Evolutionary conservation across 37 sponge, comb jelly and placozoan species (phyloP), one percentile per base, ranked within the genome.

Genomic region (Crambe crambe): DNA sequence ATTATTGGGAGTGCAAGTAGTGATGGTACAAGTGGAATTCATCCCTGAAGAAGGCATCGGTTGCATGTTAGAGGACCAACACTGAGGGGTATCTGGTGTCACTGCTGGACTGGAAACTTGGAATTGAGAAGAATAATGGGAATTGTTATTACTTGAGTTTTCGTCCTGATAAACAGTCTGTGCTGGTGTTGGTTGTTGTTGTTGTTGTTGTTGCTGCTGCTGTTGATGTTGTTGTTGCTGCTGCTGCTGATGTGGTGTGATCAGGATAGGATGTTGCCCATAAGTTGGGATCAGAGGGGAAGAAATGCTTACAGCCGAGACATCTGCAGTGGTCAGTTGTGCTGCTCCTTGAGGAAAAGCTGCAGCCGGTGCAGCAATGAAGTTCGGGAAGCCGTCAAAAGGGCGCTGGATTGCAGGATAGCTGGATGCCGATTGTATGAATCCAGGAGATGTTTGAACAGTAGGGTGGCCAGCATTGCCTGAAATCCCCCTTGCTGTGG

Each of bases 41-140:
- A 80, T 80, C 9, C 23, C 27, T 2, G 68, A 34, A 1, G 63
- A 34, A 1, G 63, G 26, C 1, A 81, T 56, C 21, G 71, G 58
- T 23, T 42, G 56, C 25, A 80, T 31, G 4, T 58, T 56, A 10
- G 70, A 57, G 35, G 72, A 61, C 82, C 82, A 81, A n/a, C 60
- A 62, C 40, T 59, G 77, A 9, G 36, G 41, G 42, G 41, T 25
- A 31, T 73, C 42, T 30, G 22, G 56, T 21, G 74, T 26, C 18
- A 15, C 56, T 6, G 74, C 41, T 32, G 74, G 25, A 73, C 74
- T 73, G 17, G 74, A 23, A 4, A 15, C 41, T 32, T 30, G 23
- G 74, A 56, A 54, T 21, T 73, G 54, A 56, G 74, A 35, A 56
- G 74, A 73, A 29, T 73, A 73, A 43, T 70, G 67, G 17, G 37